Conservation (phyloP, 2,888 invertebrate species). For the Leptopilina drosophilae region DNA sequence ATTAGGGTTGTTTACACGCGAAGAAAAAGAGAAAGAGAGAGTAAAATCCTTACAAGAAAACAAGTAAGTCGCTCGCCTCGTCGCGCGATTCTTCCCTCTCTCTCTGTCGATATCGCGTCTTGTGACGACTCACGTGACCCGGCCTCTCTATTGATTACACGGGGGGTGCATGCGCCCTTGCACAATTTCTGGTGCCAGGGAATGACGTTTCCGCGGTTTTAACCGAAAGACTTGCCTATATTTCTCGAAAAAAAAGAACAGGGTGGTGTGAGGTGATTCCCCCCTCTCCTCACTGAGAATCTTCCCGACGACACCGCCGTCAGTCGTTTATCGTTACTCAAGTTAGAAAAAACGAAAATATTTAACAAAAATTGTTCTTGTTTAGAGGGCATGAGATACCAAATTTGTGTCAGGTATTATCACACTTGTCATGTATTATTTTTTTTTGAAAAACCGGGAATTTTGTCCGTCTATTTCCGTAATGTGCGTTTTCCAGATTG, state of each 20-base stretch:
- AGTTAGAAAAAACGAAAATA: background rate
- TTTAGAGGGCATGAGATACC: conserved; percentile 47
- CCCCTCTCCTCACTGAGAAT: background rate
- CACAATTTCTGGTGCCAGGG: conserved; percentile 65
- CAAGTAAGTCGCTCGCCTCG: conserved; percentile 37
- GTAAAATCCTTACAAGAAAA: conserved; percentile 55
- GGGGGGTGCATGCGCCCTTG: conserved; percentile 73
- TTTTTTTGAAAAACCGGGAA: too few relatives aligned
- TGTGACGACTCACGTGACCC: conserved; percentile 69
- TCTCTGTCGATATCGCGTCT: conserved; percentile 47
- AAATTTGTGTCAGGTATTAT: conserved; percentile 50
- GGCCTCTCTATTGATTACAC: conserved; percentile 71
- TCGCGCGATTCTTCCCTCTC: conserved; percentile 39
- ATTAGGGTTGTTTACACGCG: conserved; percentile 56
- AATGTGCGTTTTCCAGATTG: too few relatives aligned
- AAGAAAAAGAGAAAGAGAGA: conserved; percentile 35
- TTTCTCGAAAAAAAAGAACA: conserved; percentile 32
- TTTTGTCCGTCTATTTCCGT: too few relatives aligned
- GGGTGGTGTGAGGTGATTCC: conserved; percentile 29
- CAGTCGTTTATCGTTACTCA: conserved; percentile 39
- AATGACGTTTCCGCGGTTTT: conserved; percentile 43
- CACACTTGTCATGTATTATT: background rate
- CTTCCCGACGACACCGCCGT: background rate
- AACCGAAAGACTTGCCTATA: conserved; percentile 47
- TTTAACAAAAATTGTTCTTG: background rate